Conservation (phyloP, 2,888 invertebrate species). For the Shargacucullia verbasci region DNA sequence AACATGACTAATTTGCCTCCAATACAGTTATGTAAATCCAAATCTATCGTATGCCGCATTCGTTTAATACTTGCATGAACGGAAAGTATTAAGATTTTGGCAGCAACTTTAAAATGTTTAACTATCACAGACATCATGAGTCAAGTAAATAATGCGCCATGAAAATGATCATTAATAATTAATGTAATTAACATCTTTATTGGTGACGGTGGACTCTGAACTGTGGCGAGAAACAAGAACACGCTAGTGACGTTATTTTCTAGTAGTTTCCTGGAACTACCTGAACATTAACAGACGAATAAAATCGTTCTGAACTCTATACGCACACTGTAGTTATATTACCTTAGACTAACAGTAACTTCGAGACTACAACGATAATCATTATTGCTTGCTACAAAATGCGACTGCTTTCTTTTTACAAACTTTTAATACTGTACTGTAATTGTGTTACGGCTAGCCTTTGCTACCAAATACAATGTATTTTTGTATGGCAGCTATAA, state of each 20-base stretch:
- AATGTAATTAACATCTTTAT: too few species aligned
- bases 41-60: too few species aligned
- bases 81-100: too few species aligned
- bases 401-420: constrained; percentile 71
- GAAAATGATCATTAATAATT: too few species aligned
- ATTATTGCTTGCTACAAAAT: constrained; percentile 71
- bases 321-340: constrained; percentile 53
- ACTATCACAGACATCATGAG: too few species aligned
- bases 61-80: too few species aligned
- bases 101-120: too few species aligned
- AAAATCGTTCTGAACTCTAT: constrained; percentile 11
- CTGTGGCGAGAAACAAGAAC: background rate
- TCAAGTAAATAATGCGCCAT: too few species aligned
- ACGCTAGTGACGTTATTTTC: constrained; percentile 8
- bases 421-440: constrained; percentile 60
- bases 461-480: constrained; percentile 53
- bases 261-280: constrained; percentile 14
- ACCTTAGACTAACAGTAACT: constrained; percentile 42
- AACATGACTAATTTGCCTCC: too few species aligned
- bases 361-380: constrained; percentile 67
- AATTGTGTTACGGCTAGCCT: constrained; percentile 42
- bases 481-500: constrained; percentile 56
- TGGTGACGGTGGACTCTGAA: too few species aligned
- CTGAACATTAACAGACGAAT: constrained; percentile 5
- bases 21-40: too few species aligned